These are phyloP conservation scores for Clepsis dumicolana DNA, from an alignment of 2,888 invertebrate genomes.

Conservation along the genomic window DNA sequence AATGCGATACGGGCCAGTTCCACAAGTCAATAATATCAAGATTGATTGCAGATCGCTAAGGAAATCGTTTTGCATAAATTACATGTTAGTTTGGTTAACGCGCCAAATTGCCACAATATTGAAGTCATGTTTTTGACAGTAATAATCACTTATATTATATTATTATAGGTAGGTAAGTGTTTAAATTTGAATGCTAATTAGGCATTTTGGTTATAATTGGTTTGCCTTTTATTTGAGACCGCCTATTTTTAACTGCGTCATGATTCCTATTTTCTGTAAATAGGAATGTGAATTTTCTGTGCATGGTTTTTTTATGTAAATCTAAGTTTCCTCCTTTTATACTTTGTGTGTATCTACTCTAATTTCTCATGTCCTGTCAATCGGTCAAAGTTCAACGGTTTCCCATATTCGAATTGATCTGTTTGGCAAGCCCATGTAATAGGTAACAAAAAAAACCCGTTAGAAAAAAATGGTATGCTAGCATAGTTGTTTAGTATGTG, in stretches of 20 bases:
- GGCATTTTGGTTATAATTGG: neutral
- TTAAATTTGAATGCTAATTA: neutral
- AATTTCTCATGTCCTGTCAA: no score
- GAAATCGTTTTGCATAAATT: slow-evolving; percentile 26
- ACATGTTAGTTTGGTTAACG: slow-evolving; percentile 3
- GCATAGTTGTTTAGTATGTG: slow-evolving; percentile 20
- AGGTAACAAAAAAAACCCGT: no score
- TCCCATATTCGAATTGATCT: no score
- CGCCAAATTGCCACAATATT: neutral
- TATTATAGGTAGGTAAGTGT: no score
- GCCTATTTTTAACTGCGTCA: neutral
- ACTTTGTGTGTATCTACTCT: no score
- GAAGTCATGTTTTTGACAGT: neutral
- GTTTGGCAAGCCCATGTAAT: no score
- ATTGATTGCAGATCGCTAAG: slow-evolving; percentile 21
- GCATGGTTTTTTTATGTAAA: neutral
- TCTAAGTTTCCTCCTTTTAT: no score
- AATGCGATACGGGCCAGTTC: slow-evolving; percentile 5
- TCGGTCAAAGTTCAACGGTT: no score
- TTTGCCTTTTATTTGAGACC: neutral
- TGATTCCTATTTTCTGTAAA: neutral
- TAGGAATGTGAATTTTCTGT: no score
- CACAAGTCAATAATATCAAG: slow-evolving; percentile 15
- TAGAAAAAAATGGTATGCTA: no score
- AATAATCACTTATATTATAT: no score